Percentiles rank a stretch among this genome's conserved stretches.
phyloP scores from a whole-genome alignment of 2,113 vertebrate species.

The Cyphomyrus plagiostoma region DNA sequence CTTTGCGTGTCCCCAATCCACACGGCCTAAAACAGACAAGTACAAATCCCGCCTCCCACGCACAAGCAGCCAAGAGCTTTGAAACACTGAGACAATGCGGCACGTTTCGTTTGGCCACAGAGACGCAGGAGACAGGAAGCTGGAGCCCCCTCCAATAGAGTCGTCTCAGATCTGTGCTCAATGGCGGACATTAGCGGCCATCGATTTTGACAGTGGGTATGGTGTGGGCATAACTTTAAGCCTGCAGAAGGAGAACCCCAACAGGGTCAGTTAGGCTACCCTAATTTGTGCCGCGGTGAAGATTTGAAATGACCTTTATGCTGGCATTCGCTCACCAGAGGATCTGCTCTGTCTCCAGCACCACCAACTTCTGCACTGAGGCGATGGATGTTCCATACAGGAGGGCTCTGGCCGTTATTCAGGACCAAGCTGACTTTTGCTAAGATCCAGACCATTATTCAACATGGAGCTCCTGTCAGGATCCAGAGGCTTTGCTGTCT shows the following conservation, averaged over 20 bases:
- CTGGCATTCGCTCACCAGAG: not conserved
- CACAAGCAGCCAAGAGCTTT: not conserved
- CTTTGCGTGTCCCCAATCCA: not conserved
- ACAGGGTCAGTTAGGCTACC: not conserved
- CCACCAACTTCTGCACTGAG: not conserved
- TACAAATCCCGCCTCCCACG: conserved; percentile 8
- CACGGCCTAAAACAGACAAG: not conserved
- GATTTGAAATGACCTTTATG: not conserved
- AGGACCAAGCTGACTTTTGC: not conserved
- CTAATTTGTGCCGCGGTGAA: too few species aligned
- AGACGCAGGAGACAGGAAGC: not conserved
- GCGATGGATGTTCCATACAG: not conserved
- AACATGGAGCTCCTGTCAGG: not conserved
- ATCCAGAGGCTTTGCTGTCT: not conserved
- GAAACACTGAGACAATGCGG: not conserved
- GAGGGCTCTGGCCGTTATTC: not conserved
- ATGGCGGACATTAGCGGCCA: not conserved
- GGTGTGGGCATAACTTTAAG: not conserved
- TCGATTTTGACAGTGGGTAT: not conserved
- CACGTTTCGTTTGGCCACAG: not conserved
- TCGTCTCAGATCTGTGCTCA: not conserved
- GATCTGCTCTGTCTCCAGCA: not conserved
- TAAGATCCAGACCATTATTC: not conserved
- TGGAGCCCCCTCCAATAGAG: not conserved
- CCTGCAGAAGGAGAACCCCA: not conserved